These are phyloP conservation scores for Druon quercuslanigerum DNA, from an alignment of 1,140 invertebrate species.

Conservation along the genomic window DNA sequence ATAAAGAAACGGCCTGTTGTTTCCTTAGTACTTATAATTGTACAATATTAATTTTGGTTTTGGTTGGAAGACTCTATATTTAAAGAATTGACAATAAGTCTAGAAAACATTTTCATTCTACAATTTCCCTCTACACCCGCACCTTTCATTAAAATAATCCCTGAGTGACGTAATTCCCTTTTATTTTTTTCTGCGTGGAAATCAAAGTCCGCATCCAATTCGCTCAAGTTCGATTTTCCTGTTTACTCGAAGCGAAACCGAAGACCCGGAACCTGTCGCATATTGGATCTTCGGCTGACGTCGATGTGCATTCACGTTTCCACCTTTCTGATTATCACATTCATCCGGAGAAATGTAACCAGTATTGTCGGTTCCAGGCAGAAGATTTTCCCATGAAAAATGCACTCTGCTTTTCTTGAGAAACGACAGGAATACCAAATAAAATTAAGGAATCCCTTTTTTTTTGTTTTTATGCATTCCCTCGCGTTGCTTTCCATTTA, in stretches of 20 bases:
- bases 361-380: conserved; percentile 48
- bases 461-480: conserved; percentile 30
- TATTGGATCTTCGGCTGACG: conserved; percentile 51
- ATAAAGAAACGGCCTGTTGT: too few species aligned
- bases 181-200: conserved; percentile 3
- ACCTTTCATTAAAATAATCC: too few species aligned
- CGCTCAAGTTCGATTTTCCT: conserved; percentile 26
- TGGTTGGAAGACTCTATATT: too few species aligned
- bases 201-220: conserved; percentile 17
- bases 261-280: conserved; percentile 32
- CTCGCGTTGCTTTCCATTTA: not conserved
- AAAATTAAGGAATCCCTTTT: conserved; percentile 50
- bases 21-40: too few species aligned
- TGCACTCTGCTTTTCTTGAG: not conserved
- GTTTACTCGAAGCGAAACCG: conserved; percentile 29
- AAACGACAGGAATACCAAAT: conserved; percentile 35
- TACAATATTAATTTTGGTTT: too few species aligned
- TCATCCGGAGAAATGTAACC: conserved; percentile 51
- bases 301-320: conserved; percentile 50
- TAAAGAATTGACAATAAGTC: too few species aligned
- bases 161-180: too few species aligned
- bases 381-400: conserved; percentile 36
- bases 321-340: conserved; percentile 51
- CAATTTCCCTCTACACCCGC: too few species aligned
- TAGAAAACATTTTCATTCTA: too few species aligned